A percentile compares a stretch with the other conserved stretches of the same genome.
Evolutionary conservation across 2,888 invertebrate genomes (phyloP).

Genomic region (Acleris literana): DNA sequence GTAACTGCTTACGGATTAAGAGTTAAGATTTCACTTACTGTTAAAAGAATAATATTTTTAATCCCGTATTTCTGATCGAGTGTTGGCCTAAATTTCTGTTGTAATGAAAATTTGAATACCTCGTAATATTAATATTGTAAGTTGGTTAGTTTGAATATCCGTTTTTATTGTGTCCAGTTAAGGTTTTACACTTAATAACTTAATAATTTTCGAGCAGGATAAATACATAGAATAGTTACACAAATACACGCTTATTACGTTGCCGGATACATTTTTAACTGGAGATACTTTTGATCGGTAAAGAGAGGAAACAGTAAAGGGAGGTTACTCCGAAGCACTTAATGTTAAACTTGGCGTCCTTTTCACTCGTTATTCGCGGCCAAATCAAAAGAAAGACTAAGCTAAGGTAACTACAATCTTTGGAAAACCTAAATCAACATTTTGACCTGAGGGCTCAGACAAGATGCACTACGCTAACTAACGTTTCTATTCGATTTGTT

Average conservation of each 20-base stretch:
- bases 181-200: slow-evolving; percentile 49
- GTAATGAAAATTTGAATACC: slow-evolving; percentile 48
- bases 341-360: no score
- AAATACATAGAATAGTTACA: slow-evolving; percentile 71
- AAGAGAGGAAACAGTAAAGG: neutral
- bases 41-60: slow-evolving; percentile 45
- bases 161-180: slow-evolving; percentile 62
- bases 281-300: slow-evolving; percentile 46
- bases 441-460: no score
- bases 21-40: slow-evolving; percentile 63
- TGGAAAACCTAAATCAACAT: no score
- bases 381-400: no score
- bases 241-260: slow-evolving; percentile 72
- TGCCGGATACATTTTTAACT: slow-evolving; percentile 61
- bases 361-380: no score
- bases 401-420: no score
- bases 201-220: slow-evolving; percentile 56
- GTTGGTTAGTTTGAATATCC: slow-evolving; percentile 42
- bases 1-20: slow-evolving; percentile 72
- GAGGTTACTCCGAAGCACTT: neutral
- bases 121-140: slow-evolving; percentile 48
- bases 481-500: no score
- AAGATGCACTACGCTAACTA: no score
- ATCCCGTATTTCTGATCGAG: slow-evolving; percentile 34
- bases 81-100: slow-evolving; percentile 61